Conservation (phyloP, 2,113 vertebrate species). For the Oryzias woworae region DNA sequence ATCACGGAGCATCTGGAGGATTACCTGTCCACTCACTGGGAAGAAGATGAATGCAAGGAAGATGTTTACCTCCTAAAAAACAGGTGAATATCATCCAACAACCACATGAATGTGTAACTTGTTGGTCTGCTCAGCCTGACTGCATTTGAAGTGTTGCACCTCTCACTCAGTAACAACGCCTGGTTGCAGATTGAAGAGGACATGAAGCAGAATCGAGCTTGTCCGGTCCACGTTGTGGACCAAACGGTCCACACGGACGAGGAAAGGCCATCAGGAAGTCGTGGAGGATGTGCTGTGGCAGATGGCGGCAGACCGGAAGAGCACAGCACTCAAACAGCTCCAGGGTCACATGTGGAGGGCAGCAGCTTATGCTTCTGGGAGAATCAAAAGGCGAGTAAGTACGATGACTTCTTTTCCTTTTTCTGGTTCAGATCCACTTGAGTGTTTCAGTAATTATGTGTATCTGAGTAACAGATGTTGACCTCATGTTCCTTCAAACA, state of each 20-base stretch:
- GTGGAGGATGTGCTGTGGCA: conserved; percentile 92
- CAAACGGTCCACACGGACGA: conserved; percentile 82
- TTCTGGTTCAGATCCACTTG: background rate
- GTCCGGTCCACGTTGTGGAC: conserved; percentile 83
- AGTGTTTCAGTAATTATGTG: background rate
- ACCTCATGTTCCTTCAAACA: conserved; percentile 47
- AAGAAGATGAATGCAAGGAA: conserved; percentile 93
- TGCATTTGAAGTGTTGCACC: too few relatives aligned
- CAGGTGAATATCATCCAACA: conserved; percentile 78
- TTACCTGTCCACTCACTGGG: conserved; percentile 89
- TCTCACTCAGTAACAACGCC: too few relatives aligned
- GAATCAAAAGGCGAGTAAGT: conserved; percentile 95
- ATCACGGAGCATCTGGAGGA: conserved; percentile 90
- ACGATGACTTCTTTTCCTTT: conserved; percentile 36
- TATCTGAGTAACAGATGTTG: background rate
- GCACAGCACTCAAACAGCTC: conserved; percentile 93
- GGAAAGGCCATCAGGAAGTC: conserved; percentile 86
- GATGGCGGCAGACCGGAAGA: conserved; percentile 95
- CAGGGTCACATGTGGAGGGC: conserved; percentile 97
- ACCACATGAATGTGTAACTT: too few relatives aligned
- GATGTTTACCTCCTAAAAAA: conserved; percentile 91
- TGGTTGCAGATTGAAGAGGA: conserved; percentile 88
- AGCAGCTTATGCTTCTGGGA: conserved; percentile 86
- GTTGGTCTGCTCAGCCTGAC: too few relatives aligned
- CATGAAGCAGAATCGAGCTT: conserved; percentile 81